Conservation (phyloP, 2,113 vertebrate species). For the Oplegnathus fasciatus region DNA sequence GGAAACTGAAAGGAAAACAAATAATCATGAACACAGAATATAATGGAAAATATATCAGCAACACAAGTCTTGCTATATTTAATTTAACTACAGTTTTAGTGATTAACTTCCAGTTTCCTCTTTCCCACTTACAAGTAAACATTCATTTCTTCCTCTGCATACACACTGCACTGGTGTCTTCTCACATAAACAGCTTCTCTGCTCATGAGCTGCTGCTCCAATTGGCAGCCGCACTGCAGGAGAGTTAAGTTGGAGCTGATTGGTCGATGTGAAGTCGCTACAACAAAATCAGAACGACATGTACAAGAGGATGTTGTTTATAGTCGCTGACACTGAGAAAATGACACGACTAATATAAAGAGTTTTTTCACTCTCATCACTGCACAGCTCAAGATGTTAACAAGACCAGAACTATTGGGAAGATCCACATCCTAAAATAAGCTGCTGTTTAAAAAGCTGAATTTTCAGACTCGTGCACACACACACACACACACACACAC, state of each 20-base stretch:
- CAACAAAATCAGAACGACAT: background rate
- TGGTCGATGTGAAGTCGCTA: background rate
- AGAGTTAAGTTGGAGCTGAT: conserved; percentile 8
- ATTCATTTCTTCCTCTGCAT: background rate
- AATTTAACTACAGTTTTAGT: background rate
- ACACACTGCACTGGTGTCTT: background rate
- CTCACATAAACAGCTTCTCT: conserved; percentile 10
- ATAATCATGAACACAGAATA: background rate
- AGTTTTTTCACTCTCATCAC: background rate
- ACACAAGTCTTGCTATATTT: background rate
- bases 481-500: background rate
- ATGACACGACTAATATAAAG: background rate
- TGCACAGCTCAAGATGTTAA: background rate
- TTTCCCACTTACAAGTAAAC: background rate
- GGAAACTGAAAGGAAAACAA: background rate
- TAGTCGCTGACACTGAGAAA: background rate
- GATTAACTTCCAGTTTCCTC: background rate
- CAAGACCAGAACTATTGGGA: background rate
- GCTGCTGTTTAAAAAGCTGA: background rate
- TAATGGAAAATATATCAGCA: background rate
- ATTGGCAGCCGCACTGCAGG: background rate
- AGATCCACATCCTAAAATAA: background rate
- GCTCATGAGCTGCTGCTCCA: conserved; percentile 32
- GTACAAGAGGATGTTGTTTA: background rate
- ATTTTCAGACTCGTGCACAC: background rate